A percentile compares a stretch with the other conserved stretches of the same genome.
phyloP scores from a whole-genome alignment of 2,888 invertebrate species.

The Agrotis ipsilon region DNA sequence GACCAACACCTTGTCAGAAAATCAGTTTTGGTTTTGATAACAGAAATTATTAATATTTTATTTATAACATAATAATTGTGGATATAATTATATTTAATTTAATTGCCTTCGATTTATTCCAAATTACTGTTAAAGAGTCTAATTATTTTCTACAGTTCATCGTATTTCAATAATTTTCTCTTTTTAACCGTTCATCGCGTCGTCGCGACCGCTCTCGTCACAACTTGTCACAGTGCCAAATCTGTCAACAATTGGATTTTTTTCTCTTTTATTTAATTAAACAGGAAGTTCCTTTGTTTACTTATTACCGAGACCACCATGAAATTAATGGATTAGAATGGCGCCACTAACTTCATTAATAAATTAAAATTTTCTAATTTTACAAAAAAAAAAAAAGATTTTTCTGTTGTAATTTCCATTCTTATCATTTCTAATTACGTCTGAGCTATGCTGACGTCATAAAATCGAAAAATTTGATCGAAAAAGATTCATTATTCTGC shows the following conservation, averaged over 20 bases:
- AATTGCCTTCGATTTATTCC: too few relatives aligned
- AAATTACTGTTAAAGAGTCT: too few relatives aligned
- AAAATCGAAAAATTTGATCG: background rate
- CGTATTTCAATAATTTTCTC: background rate
- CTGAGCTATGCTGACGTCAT: conserved; percentile 11
- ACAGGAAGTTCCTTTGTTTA: conserved; percentile 53
- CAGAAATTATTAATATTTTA: too few relatives aligned
- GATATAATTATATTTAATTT: too few relatives aligned
- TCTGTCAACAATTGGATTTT: conserved; percentile 44
- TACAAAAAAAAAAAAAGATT: background rate
- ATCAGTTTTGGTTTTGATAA: too few relatives aligned
- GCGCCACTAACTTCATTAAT: conserved; percentile 64
- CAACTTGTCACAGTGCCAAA: conserved; percentile 52
- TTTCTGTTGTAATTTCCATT: conserved; percentile 19
- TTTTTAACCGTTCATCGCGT: background rate
- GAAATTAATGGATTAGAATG: conserved; percentile 42
- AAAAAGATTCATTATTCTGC: conserved; percentile 5
- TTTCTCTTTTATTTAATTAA: conserved; percentile 26
- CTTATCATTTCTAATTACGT: conserved; percentile 41
- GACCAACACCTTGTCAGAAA: too few relatives aligned
- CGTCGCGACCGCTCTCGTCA: conserved; percentile 11
- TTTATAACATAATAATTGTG: too few relatives aligned
- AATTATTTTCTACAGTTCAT: background rate
- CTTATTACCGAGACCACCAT: conserved; percentile 37
- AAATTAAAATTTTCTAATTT: conserved; percentile 21